Percentiles rank a stretch among this genome's conserved stretches.
phyloP scores from a whole-genome alignment of 2,888 invertebrate genomes.

The Dryocosmus kuriphilus region DNA sequence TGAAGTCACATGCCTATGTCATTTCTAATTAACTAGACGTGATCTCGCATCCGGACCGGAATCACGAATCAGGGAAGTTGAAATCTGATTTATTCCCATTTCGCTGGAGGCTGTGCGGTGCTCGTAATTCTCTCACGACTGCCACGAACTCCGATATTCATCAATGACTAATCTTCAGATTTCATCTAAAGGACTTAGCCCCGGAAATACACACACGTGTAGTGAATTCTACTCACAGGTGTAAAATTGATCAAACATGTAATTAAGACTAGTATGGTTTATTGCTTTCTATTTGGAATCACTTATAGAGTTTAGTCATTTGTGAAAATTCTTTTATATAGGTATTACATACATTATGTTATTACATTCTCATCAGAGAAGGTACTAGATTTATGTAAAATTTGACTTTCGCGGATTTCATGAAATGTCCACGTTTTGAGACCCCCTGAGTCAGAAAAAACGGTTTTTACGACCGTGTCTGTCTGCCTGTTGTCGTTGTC shows the following conservation, averaged over 20 bases:
- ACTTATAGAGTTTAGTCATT: too few relatives aligned
- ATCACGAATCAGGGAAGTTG: slow-evolving; percentile 44
- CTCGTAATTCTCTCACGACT: slow-evolving; percentile 57
- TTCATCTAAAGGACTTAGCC: slow-evolving; percentile 61
- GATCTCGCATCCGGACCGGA: slow-evolving; percentile 49
- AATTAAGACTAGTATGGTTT: too few relatives aligned
- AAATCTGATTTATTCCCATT: slow-evolving; percentile 59
- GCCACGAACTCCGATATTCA: slow-evolving; percentile 56
- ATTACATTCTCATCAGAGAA: too few relatives aligned
- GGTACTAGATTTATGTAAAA: too few relatives aligned
- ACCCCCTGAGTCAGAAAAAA: too few relatives aligned
- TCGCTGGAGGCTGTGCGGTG: slow-evolving; percentile 45
- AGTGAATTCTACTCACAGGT: background rate
- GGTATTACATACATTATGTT: too few relatives aligned
- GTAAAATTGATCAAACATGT: background rate
- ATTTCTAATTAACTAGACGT: slow-evolving; percentile 56
- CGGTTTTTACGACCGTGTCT: too few relatives aligned
- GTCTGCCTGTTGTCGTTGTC: too few relatives aligned
- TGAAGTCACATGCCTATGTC: slow-evolving; percentile 39
- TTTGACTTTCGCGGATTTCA: too few relatives aligned
- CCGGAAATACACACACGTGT: slow-evolving; percentile 48
- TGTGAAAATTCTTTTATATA: too few relatives aligned
- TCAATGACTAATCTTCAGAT: slow-evolving; percentile 73
- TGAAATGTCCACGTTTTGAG: too few relatives aligned
- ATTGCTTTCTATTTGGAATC: too few relatives aligned